Conservation (phyloP, 2,888 invertebrate species). For the Barypeithes pellucidus region DNA sequence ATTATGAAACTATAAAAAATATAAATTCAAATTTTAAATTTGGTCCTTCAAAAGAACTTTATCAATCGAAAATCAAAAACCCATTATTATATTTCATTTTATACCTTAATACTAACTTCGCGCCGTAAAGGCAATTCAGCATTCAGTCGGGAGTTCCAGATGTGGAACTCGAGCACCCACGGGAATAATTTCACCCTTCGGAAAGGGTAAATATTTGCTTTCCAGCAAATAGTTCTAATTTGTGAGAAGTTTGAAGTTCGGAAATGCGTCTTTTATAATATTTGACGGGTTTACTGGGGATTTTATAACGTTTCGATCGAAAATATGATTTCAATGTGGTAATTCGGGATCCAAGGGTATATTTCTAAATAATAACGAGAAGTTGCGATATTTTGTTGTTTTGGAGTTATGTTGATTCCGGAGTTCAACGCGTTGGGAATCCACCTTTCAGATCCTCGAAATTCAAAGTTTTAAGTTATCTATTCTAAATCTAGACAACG, state of each 20-base stretch:
- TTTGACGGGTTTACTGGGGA: constrained; percentile 1
- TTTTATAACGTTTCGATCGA: not conserved
- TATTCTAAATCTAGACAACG: no score
- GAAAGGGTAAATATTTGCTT: constrained; percentile 36
- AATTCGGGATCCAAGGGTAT: not conserved
- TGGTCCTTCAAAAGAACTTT: no score
- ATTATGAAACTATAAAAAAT: no score
- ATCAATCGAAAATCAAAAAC: not conserved
- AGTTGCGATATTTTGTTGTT: no score
- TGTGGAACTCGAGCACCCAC: constrained; percentile 18
- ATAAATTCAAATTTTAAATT: no score
- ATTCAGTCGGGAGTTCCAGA: constrained; percentile 22
- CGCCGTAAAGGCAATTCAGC: constrained; percentile 6
- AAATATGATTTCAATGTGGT: constrained; percentile 4
- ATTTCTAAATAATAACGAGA: no score
- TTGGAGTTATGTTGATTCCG: no score
- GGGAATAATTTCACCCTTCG: constrained; percentile 7
- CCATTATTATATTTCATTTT: not conserved
- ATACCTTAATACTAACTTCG: constrained; percentile 8
- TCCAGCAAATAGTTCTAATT: constrained; percentile 32
- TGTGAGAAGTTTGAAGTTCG: constrained; percentile 9
- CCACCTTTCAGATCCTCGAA: no score
- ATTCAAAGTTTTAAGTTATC: no score
- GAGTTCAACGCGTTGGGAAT: no score
- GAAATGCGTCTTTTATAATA: constrained; percentile 17